phyloP scores from a whole-genome alignment of 2,113 vertebrate genomes.

The Onychostruthus taczanowskii region DNA sequence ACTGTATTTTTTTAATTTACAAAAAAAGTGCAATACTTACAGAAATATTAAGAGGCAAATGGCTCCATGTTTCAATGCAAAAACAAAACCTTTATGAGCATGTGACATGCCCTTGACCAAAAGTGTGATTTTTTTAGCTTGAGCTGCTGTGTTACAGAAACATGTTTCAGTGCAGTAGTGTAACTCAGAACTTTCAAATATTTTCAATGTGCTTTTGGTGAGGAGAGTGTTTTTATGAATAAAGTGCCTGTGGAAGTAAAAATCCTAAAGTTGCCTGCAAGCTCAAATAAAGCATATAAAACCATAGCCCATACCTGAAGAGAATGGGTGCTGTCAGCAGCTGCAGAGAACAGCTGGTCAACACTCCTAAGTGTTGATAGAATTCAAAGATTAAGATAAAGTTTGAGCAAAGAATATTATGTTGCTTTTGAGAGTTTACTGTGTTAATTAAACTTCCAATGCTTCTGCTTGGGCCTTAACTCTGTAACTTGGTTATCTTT shows the following conservation, averaged over 20 bases:
- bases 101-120: neutral
- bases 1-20: neutral
- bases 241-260: constrained; percentile 35
- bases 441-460: neutral
- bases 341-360: neutral
- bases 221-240: neutral
- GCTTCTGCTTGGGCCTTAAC: neutral
- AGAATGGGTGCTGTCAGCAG: neutral
- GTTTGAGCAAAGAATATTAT: neutral
- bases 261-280: neutral
- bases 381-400: neutral
- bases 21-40: neutral
- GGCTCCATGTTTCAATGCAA: neutral
- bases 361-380: neutral
- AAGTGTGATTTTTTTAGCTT: accelerated
- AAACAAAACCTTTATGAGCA: accelerated
- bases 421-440: neutral
- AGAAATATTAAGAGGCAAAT: neutral
- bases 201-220: neutral
- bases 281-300: neutral
- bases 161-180: neutral
- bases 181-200: neutral
- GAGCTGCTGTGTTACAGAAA: neutral
- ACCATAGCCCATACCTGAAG: neutral
- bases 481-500: neutral